Percentiles rank a stretch among this genome's conserved stretches.
These are phyloP conservation scores for Agrypnus murinus DNA, from an alignment of 2,888 invertebrate genomes.

Conservation along the genomic window DNA sequence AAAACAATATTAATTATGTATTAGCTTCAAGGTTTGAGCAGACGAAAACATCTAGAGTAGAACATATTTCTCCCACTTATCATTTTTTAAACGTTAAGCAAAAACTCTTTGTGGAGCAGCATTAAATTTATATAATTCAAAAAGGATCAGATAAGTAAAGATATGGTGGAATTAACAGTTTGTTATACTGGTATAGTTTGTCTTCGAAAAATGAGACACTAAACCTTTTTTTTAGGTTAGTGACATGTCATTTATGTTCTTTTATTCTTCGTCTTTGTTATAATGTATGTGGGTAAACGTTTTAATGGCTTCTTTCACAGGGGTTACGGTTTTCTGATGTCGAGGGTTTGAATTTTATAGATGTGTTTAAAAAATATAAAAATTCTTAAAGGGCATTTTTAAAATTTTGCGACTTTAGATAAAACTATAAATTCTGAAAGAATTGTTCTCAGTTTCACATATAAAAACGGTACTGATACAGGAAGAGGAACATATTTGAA, in stretches of 20 bases:
- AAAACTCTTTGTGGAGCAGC: no score
- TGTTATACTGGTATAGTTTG: constrained; percentile 1
- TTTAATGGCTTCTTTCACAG: constrained; percentile 41
- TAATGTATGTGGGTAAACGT: constrained; percentile 45
- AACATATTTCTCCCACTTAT: no score
- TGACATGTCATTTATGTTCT: constrained; percentile 44
- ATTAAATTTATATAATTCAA: no score
- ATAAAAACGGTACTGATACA: no score
- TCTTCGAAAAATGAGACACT: constrained; percentile 33
- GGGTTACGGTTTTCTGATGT: constrained; percentile 25
- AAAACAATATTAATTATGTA: no score
- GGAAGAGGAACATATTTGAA: no score
- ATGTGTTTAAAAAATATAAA: neutral
- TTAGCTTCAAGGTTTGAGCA: no score
- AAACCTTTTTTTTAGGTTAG: constrained; percentile 37
- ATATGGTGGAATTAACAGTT: constrained; percentile 21
- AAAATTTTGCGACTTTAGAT: constrained; percentile 7
- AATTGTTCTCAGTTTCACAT: no score
- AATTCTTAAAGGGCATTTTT: constrained; percentile 10
- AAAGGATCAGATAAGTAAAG: no score
- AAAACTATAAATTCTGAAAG: no score
- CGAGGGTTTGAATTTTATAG: constrained; percentile 22
- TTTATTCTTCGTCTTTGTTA: constrained; percentile 38
- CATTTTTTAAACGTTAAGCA: no score
- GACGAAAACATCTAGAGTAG: no score